Conservation (phyloP, 2,797 vertebrate species). For the Chelon labrosus region DNA sequence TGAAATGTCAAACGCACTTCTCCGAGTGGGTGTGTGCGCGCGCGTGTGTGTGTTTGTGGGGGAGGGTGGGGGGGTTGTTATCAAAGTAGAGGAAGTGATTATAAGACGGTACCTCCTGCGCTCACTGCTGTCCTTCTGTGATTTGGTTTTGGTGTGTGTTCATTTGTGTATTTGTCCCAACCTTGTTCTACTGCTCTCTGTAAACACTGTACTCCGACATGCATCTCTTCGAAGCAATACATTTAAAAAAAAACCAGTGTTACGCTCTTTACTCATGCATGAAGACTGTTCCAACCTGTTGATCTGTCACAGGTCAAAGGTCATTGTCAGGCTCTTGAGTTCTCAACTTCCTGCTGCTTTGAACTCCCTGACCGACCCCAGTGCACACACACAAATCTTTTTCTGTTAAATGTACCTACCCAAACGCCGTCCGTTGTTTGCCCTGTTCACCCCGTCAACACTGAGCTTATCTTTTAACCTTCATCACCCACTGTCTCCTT, state of each 20-base stretch:
- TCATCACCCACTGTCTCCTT: not conserved
- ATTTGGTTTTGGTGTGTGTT: slow-evolving; percentile 1
- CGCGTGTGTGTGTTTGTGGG: too few species aligned
- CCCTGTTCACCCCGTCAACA: not conserved
- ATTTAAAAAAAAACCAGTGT: too few species aligned
- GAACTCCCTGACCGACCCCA: slow-evolving; percentile 22
- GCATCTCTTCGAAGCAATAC: too few species aligned
- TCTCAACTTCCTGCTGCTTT: slow-evolving; percentile 44
- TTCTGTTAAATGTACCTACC: not conserved
- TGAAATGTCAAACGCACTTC: slow-evolving; percentile 51
- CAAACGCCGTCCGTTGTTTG: not conserved
- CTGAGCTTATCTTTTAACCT: not conserved
- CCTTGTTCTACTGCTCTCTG: not conserved
- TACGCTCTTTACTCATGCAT: not conserved
- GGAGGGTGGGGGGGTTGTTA: not conserved
- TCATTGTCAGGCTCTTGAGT: slow-evolving; percentile 42
- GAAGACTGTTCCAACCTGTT: slow-evolving; percentile 45
- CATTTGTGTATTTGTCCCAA: not conserved
- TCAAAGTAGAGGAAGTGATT: slow-evolving; percentile 49
- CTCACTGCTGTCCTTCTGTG: not conserved
- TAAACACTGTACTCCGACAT: not conserved
- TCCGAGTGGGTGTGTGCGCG: not conserved
- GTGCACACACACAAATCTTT: not conserved
- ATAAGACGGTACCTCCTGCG: slow-evolving; percentile 12
- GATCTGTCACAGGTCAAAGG: slow-evolving; percentile 47